These are phyloP conservation scores for Conchocele bisecta DNA, from an alignment of 2,888 invertebrate genomes.

Conservation along the genomic window DNA sequence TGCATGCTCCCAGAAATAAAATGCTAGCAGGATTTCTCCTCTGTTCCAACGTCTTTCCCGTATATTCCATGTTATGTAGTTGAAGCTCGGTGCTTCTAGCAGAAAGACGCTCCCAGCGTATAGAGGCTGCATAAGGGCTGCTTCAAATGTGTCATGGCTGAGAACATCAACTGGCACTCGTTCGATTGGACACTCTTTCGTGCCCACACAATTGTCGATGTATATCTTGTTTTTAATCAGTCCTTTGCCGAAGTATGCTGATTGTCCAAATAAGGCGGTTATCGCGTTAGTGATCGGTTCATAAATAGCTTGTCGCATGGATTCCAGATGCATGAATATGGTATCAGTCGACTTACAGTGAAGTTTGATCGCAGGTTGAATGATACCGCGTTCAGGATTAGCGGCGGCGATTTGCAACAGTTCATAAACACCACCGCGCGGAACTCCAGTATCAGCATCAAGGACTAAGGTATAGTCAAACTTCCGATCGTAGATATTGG, in stretches of 20 bases:
- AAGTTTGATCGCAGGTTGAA: slow-evolving; percentile 76
- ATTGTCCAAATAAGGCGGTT: slow-evolving; percentile 71
- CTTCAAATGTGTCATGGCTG: slow-evolving; percentile 78
- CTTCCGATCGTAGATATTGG: slow-evolving; percentile 70
- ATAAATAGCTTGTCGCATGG: slow-evolving; percentile 72
- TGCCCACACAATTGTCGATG: slow-evolving; percentile 75
- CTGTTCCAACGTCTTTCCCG: slow-evolving; percentile 76
- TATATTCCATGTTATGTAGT: slow-evolving; percentile 77
- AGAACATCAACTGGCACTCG: slow-evolving; percentile 76
- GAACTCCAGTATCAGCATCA: slow-evolving; percentile 75
- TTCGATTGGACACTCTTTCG: slow-evolving; percentile 70
- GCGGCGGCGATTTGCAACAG: slow-evolving; percentile 74
- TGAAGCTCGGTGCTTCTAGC: slow-evolving; percentile 73
- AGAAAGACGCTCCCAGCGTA: slow-evolving; percentile 71
- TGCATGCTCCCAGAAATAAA: slow-evolving; percentile 75
- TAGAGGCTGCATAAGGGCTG: slow-evolving; percentile 71
- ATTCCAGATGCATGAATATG: slow-evolving; percentile 76
- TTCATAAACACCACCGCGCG: slow-evolving; percentile 67
- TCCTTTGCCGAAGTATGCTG: slow-evolving; percentile 76
- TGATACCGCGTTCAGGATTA: slow-evolving; percentile 74
- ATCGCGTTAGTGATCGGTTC: slow-evolving; percentile 76
- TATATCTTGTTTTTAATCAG: slow-evolving; percentile 75
- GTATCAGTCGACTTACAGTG: slow-evolving; percentile 68
- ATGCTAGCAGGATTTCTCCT: slow-evolving; percentile 73
- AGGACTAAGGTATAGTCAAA: slow-evolving; percentile 76